These are phyloP conservation scores for Noturus placidus DNA, from an alignment of 2,113 vertebrate species.

Conservation along the genomic window DNA sequence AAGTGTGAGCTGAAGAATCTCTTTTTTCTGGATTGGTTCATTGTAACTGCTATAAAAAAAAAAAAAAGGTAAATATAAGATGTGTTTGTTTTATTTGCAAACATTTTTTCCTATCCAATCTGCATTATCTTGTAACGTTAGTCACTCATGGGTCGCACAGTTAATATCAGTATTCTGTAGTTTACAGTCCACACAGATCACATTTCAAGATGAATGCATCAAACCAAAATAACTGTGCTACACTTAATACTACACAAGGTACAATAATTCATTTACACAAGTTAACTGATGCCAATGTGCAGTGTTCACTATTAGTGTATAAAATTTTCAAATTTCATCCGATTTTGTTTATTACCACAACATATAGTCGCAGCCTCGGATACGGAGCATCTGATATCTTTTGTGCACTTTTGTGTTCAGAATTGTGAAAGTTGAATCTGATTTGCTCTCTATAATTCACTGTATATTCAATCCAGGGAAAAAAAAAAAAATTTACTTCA, in stretches of 20 bases:
- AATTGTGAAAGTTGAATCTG: no score
- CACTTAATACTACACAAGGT: not conserved
- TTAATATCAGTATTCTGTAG: not conserved
- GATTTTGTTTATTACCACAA: not conserved
- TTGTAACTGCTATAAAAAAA: not conserved
- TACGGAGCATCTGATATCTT: not conserved
- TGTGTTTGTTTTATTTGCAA: not conserved
- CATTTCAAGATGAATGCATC: not conserved
- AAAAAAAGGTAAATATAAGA: not conserved
- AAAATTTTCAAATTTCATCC: not conserved
- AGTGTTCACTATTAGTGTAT: not conserved
- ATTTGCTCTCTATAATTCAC: not conserved
- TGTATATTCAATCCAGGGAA: not conserved
- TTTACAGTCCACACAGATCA: not conserved
- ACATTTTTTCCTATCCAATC: not conserved
- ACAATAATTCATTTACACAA: not conserved
- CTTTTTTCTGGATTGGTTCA: not conserved
- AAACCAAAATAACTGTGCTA: not conserved
- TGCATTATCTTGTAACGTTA: not conserved
- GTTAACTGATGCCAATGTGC: not conserved
- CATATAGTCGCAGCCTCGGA: not conserved
- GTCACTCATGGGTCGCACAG: not conserved
- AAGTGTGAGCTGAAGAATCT: not conserved
- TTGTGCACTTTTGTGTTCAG: not conserved
- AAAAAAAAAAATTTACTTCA: not conserved